phyloP scores from a whole-genome alignment of 2,888 invertebrate genomes.

The Drosophila atroscutellata region DNA sequence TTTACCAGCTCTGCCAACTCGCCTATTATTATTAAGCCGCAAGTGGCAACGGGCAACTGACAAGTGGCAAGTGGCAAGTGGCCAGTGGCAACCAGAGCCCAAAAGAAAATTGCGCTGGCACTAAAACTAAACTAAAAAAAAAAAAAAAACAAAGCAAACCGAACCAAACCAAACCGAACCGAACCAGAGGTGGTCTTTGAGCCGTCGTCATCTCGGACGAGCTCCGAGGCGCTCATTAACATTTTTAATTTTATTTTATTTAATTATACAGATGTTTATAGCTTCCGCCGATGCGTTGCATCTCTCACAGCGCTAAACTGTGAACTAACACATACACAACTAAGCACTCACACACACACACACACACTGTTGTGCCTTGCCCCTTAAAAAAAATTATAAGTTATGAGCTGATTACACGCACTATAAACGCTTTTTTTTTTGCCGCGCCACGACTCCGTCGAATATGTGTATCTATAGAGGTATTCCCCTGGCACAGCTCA shows the following conservation, averaged over 20 bases:
- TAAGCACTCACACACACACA: slow-evolving; percentile 11
- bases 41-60: slow-evolving; percentile 2
- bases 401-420: slow-evolving; percentile 81
- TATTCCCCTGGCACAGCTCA: background rate
- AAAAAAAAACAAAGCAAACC: background rate
- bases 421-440: slow-evolving; percentile 72
- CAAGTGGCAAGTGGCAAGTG: slow-evolving; percentile 8
- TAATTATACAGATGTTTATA: slow-evolving; percentile 79
- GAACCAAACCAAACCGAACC: background rate
- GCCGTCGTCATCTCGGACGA: slow-evolving; percentile 18
- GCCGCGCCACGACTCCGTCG: slow-evolving; percentile 54
- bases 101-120: slow-evolving; percentile 21
- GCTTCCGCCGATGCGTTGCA: slow-evolving; percentile 78
- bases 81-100: slow-evolving; percentile 16
- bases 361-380: slow-evolving; percentile 14
- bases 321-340: slow-evolving; percentile 58
- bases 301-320: slow-evolving; percentile 68
- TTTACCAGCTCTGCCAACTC: slow-evolving; percentile 24
- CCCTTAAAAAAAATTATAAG: slow-evolving; percentile 71
- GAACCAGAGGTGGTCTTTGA: background rate
- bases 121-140: slow-evolving; percentile 1
- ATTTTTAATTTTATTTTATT: slow-evolving; percentile 82
- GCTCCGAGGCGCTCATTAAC: slow-evolving; percentile 63
- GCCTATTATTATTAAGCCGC: slow-evolving; percentile 18
- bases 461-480: background rate